Conservation (phyloP, 2,113 vertebrate species). For the Phylloscopus whistleri region DNA sequence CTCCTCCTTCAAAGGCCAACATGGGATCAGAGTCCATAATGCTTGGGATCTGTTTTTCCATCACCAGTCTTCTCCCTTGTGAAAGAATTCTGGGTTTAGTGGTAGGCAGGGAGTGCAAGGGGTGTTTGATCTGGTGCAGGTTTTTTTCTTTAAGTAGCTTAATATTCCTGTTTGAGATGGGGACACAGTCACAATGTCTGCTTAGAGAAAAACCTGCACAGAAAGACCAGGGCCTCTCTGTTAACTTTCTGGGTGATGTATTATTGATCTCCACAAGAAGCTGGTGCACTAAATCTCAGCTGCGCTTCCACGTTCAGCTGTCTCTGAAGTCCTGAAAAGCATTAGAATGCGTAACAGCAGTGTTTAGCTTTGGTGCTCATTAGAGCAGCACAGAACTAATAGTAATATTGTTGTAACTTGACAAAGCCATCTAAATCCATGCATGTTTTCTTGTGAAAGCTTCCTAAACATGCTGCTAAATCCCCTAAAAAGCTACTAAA, state of each 20-base stretch:
- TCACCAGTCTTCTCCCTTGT: not conserved
- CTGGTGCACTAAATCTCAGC: not conserved
- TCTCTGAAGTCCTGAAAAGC: slow-evolving; percentile 42
- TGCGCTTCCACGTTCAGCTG: not conserved
- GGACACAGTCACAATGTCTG: not conserved
- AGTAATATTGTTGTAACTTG: slow-evolving; percentile 71
- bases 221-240: not conserved
- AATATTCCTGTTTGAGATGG: not conserved
- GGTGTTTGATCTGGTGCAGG: not conserved
- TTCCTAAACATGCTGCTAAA: slow-evolving; percentile 75
- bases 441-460: slow-evolving; percentile 70
- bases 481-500: slow-evolving; percentile 75
- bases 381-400: slow-evolving; percentile 70
- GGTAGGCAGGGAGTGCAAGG: not conserved
- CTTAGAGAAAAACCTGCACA: not conserved
- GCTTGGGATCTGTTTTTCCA: not conserved
- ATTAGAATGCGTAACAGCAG: slow-evolving; percentile 48
- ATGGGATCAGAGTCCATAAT: not conserved
- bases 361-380: slow-evolving; percentile 65
- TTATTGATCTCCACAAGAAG: not conserved
- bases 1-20: not conserved
- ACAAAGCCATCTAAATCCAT: slow-evolving; percentile 75
- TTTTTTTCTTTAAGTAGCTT: not conserved
- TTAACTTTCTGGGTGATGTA: not conserved
- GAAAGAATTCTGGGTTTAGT: not conserved